Evolutionary conservation across 23 tunicate genomes (phyloP), one percentile per base, ranked within the genome.

Genomic region (Halocynthia roretzi): DNA sequence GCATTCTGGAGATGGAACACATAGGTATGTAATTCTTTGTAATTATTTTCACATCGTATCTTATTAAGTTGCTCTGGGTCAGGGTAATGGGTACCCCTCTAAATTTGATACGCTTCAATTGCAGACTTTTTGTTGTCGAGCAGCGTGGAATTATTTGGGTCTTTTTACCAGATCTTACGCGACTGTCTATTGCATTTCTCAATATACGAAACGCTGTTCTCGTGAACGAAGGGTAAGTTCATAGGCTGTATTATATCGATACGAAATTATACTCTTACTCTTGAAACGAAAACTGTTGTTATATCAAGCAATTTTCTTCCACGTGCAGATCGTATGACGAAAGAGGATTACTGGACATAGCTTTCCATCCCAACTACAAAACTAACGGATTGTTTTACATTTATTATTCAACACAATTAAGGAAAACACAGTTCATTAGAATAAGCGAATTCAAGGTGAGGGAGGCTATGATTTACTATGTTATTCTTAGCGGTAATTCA

Each of bases 141-240:
- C 97, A 90, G 53, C 77, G 83, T 6, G 97, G 97, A 31, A 62
- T 90, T 52, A 71, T 90, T n/a, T 90, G 90, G 90, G 72, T 85
- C 40, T 84, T 56, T 77, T 77, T 85, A n/a, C 55, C 86, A 6
- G 65, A 85, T 70, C 75, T 77, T 57, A 64, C 90, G 6, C 77
- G 82, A 53, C 77, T 90, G 8, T 22, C 55, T 15, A 77, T 77
- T 1, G 71, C 90, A 12, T 90, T 90, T 61, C 83, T 90, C 51
- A 86, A 90, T 65, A 74, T 84, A 8, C 62, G 82, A 8, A 51
- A 53, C 8, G 61, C 20, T 10, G 80, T 81, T 6, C 82, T 68
- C 54, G 82, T 80, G 7, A 76, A 76, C 55, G 74, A 78, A 63
- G 65, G 83, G 97, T 90, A 44, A 77, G 60, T 5, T 8, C 31